Percentiles rank a stretch among this genome's conserved stretches.
phyloP scores from a whole-genome alignment of 2,797 vertebrate species.

The Apodemus agrarius region DNA sequence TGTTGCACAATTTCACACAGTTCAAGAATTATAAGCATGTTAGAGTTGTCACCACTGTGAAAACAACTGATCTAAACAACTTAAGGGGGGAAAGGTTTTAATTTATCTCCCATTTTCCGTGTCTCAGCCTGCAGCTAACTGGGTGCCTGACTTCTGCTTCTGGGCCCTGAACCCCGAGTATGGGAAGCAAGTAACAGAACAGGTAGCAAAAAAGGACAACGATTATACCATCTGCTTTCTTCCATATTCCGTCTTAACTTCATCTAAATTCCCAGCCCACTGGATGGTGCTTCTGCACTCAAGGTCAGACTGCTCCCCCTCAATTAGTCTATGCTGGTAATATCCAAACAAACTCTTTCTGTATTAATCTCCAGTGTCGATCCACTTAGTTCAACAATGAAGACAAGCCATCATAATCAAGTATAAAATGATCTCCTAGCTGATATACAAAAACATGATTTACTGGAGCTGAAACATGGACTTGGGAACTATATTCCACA shows the following conservation, averaged over 20 bases:
- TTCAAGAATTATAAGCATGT: not conserved
- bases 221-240: not conserved
- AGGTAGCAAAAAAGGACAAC: not conserved
- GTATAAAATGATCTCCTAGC: constrained; percentile 5
- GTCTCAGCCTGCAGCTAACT: not conserved
- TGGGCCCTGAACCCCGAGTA: too few relatives aligned
- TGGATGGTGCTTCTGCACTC: not conserved
- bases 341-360: too few relatives aligned
- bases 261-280: not conserved
- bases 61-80: not conserved
- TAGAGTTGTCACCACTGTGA: not conserved
- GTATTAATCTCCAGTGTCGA: not conserved
- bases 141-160: not conserved
- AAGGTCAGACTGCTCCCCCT: too few relatives aligned
- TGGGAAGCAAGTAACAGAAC: not conserved
- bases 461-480: not conserved
- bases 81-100: not conserved
- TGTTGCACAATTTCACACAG: not conserved
- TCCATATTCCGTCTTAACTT: not conserved
- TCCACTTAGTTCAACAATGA: not conserved
- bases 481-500: not conserved
- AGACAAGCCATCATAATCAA: not conserved
- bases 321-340: too few relatives aligned
- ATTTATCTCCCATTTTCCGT: not conserved
- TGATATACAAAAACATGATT: constrained; percentile 34